Evolutionary conservation across 2,888 invertebrate species (phyloP).

Genomic region (Hirtodrosophila cameraria): DNA sequence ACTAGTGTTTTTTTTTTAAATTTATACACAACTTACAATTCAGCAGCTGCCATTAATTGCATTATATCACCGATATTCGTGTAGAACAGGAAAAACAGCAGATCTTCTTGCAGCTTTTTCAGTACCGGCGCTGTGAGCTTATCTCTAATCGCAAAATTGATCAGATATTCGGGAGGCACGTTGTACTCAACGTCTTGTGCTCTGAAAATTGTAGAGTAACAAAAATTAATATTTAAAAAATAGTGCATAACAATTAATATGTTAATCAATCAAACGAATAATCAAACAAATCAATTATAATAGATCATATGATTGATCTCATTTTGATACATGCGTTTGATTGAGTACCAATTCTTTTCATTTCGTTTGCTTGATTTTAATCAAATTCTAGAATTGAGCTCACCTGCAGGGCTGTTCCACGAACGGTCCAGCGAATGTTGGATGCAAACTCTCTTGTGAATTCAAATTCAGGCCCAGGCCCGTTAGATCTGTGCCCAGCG

Average conservation of each 20-base stretch:
- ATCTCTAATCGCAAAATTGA: constrained; percentile 97
- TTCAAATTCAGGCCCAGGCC: constrained; percentile 99
- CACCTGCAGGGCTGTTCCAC: constrained; percentile 96
- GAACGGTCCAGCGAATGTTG: constrained; percentile 99
- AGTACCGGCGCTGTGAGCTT: constrained; percentile 97
- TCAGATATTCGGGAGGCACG: constrained; percentile 99
- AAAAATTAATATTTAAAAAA: not conserved
- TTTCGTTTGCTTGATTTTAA: no score
- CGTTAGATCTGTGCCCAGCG: constrained; percentile 98
- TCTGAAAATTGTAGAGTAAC: constrained; percentile 84
- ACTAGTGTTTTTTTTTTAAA: no score
- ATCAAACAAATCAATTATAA: no score
- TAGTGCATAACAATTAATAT: no score
- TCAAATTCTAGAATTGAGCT: not conserved
- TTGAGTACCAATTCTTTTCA: no score
- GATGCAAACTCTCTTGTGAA: constrained; percentile 98
- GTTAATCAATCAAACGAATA: no score
- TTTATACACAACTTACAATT: constrained; percentile 89
- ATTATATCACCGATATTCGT: constrained; percentile 99
- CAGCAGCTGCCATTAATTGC: constrained; percentile 98
- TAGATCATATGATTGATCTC: no score
- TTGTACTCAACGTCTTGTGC: constrained; percentile 99
- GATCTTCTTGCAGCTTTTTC: constrained; percentile 98
- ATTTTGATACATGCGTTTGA: no score
- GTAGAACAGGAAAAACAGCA: constrained; percentile 99